Evolutionary conservation across 2,113 vertebrate genomes (phyloP).

Genomic region (Caranx ignobilis): DNA sequence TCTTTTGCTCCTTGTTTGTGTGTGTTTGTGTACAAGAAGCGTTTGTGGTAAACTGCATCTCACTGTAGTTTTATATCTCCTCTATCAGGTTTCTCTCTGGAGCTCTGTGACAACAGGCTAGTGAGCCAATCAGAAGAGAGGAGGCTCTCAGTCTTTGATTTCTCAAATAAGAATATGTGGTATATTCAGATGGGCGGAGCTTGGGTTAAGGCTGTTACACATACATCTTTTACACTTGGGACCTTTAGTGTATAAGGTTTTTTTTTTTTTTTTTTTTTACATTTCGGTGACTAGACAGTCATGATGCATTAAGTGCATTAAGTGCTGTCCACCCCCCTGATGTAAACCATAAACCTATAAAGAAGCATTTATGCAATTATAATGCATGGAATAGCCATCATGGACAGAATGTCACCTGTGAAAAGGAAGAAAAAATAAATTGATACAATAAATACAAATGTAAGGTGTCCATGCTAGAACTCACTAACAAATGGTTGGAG

Average conservation of each 20-base stretch:
- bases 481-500: neutral
- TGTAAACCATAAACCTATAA: neutral
- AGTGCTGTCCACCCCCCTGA: no score
- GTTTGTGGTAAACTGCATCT: no score
- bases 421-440: neutral
- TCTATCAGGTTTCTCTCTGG: no score
- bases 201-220: no score
- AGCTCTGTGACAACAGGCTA: no score
- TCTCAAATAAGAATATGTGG: no score
- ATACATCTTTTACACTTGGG: no score
- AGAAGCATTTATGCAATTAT: neutral
- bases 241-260: neutral
- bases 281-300: neutral
- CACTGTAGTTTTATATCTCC: no score
- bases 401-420: neutral
- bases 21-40: neutral
- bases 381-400: neutral
- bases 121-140: no score
- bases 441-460: no score
- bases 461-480: neutral
- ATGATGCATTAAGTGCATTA: neutral
- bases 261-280: neutral
- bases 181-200: no score
- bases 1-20: neutral
- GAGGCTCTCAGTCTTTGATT: no score